Percentiles rank a stretch among this genome's conserved stretches.
These are phyloP conservation scores for Tragopan temminckii DNA, from an alignment of 2,797 vertebrate genomes.

Conservation along the genomic window DNA sequence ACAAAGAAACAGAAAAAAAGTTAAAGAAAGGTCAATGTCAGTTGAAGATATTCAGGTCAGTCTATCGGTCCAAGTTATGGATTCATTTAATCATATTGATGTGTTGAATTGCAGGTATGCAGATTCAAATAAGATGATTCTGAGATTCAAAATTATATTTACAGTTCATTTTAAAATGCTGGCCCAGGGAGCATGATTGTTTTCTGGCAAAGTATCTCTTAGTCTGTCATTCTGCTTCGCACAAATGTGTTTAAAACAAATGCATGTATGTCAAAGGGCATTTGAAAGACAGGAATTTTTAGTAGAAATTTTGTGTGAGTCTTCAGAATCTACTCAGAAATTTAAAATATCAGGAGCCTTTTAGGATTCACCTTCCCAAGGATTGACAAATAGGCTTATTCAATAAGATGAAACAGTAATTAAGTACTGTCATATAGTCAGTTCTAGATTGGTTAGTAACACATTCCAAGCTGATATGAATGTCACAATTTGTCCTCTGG, in stretches of 20 bases:
- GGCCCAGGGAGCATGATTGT: neutral
- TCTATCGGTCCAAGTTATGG: neutral
- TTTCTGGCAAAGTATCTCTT: neutral
- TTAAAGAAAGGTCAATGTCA: rapidly evolving
- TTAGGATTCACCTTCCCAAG: neutral
- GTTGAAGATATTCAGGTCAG: neutral
- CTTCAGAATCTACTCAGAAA: neutral
- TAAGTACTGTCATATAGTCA: neutral
- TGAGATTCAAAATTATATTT: neutral
- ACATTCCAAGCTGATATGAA: neutral
- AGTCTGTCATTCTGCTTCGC: neutral
- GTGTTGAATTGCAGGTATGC: neutral
- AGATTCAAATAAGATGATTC: neutral
- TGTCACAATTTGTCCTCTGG: neutral
- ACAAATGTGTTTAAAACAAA: neutral
- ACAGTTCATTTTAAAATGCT: neutral
- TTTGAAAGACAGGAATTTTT: neutral
- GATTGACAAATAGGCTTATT: neutral
- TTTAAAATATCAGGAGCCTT: neutral
- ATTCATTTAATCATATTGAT: neutral
- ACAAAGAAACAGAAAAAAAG: neutral
- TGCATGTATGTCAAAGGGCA: neutral
- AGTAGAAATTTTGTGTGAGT: neutral
- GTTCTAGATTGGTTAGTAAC: neutral
- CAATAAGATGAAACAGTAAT: neutral